Percentiles rank a stretch among this genome's conserved stretches.
Evolutionary conservation across 2,888 invertebrate genomes (phyloP).

Genomic region (Neoaliturus tenellus): DNA sequence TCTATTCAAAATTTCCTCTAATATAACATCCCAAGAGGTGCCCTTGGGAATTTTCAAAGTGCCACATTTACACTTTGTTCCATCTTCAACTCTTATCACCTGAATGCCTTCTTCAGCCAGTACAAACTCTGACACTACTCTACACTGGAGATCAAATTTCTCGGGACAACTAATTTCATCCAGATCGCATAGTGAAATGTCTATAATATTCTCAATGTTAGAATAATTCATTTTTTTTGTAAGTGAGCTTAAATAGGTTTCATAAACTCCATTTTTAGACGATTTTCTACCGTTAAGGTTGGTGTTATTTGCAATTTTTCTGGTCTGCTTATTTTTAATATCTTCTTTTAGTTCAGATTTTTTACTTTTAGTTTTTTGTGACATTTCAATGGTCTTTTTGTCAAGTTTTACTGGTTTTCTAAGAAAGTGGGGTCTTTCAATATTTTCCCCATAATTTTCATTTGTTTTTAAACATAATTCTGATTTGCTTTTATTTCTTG

Average conservation of each 20-base stretch:
- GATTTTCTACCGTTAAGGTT: too few species aligned
- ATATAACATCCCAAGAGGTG: neutral
- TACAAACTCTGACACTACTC: neutral
- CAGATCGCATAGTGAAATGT: constrained; percentile 9
- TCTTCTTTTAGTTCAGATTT: neutral
- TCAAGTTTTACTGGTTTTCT: neutral
- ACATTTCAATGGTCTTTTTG: neutral
- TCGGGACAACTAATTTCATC: neutral
- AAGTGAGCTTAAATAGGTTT: neutral
- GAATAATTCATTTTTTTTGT: neutral
- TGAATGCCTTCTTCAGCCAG: constrained; percentile 17
- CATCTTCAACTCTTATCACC: constrained; percentile 18
- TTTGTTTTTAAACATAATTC: neutral
- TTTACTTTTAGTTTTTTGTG: neutral
- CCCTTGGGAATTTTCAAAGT: neutral
- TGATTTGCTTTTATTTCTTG: neutral
- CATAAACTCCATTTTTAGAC: neutral
- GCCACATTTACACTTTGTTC: neutral
- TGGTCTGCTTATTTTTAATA: neutral
- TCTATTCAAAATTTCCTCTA: neutral
- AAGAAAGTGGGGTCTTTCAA: neutral
- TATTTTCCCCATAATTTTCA: neutral
- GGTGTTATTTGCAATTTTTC: neutral
- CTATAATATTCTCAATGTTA: neutral
- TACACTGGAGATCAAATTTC: constrained; percentile 19